Evolutionary conservation across 2,888 invertebrate species (phyloP), one percentile per base, ranked within the genome.

Genomic region (Amblyjoppa fuscipennis): DNA sequence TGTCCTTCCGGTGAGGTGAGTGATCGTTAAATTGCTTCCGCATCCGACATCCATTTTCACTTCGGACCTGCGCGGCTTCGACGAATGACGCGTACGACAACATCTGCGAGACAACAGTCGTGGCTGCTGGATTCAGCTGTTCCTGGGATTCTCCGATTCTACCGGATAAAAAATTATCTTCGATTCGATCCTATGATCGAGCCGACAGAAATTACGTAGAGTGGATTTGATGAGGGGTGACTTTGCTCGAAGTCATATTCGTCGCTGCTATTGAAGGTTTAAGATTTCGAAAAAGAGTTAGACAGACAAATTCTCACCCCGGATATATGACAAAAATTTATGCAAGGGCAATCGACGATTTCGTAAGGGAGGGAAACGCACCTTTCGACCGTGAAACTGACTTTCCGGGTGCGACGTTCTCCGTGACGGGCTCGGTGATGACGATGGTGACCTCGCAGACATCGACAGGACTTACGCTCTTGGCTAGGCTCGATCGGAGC

Each of bases 391-490:
- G 88, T 41, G 76, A 81, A 74, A 45, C 64, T 51, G 84, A 75
- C 83, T 75, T 78, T 79, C 76, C 88, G 78, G 61, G 73, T 66
- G 87, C 87, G 34, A 71, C 61, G 77, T 70, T 86, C 80, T 89
- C 89, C 45, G 88, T 74, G 59, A 70, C 51, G 66, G 87, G 75
- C 56, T 91, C 90, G 28, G 87, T 84, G 83, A 90, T 85, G 85
- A 90, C 88, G 77, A 92, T 87, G 81, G 89, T 89, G 64, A 92
- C 90, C 89, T 91, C 89, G 88, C 91, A 91, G 64, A 91, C 76
- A 73, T 90, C 87, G 49, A 88, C 88, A 68, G 92, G 91, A 84
- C 89, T 87, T 70, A 85, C 74, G 77, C 51, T 85, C 77, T 66
- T 82, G 75, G 71, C 76, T 56, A 80, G 68, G 31, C 76, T 81